These are phyloP conservation scores for Calonectris borealis DNA, from an alignment of 2,113 vertebrate species.

Conservation along the genomic window DNA sequence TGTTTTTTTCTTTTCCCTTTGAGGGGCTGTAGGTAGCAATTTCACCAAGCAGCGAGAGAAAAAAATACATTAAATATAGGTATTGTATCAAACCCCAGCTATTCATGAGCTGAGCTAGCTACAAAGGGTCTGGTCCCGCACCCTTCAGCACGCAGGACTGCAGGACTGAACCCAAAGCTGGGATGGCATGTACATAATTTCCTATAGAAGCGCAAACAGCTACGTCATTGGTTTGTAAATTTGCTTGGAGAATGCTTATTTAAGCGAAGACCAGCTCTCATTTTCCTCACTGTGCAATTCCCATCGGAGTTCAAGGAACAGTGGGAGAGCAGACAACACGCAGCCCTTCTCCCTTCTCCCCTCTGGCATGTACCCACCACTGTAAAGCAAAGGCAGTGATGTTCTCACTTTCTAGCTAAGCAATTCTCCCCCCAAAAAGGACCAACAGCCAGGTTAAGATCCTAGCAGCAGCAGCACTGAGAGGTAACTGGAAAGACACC, in stretches of 20 bases:
- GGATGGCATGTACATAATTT: background rate
- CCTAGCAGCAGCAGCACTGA: background rate
- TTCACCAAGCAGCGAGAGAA: background rate
- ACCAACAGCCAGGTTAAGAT: background rate
- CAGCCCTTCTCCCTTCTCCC: background rate
- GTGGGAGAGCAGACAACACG: background rate
- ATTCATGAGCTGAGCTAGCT: background rate
- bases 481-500: background rate
- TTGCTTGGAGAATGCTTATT: background rate
- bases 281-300: background rate
- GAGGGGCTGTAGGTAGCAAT: background rate
- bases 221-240: background rate
- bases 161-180: background rate
- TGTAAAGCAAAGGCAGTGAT: background rate
- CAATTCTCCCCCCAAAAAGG: background rate
- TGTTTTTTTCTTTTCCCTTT: background rate
- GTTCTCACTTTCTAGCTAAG: background rate
- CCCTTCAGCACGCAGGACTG: background rate
- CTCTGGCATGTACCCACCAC: accelerated
- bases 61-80: background rate
- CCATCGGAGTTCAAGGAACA: background rate
- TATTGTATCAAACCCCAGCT: background rate
- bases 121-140: background rate
- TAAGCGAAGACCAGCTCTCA: background rate
- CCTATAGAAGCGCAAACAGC: background rate